Evolutionary conservation across 2,888 invertebrate species (phyloP), one percentile per base, ranked within the genome.

Genomic region (Drosophila neotestacea): DNA sequence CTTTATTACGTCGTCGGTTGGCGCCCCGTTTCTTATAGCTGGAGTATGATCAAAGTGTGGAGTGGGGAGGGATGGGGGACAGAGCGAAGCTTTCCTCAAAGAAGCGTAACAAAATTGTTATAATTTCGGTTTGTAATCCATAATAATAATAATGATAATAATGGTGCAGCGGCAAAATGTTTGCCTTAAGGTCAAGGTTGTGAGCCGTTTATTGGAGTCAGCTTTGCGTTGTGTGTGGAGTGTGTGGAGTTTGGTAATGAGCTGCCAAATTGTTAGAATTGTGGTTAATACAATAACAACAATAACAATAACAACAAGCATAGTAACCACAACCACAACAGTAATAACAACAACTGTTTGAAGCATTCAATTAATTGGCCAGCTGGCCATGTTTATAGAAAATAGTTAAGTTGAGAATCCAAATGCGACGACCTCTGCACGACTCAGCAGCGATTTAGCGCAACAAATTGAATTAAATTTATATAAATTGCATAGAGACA

Each of bases 21-120:
- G 73, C 73, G 69, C 64, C 58, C 36, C 22, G 55, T 51, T 66
- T 51, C 54, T 54, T 51, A 6, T 6, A 48, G 46, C n/a, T 9
- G 51, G 7, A 6, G 9, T 4, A 9, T 13, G 4, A 5, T 16
- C 16, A 9, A 36, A 30, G 11, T 7, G 4, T 30, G 16, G 16
- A 7, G 38, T 30, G 4, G 10, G 28, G 11, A 9, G 41, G 7
- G 28, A 28, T 10, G 34, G 13, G 27, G 27, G 28, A 28, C 10
- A 32, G 13, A 11, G n/a, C 6, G 36, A 3, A 63, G 80, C 81
- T 84, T 90, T 88, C 85, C 79, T 89, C 79, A 89, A 88, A 90
- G 79, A 90, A 83, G 85, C 90, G 89, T 89, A 90, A 88, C 90
- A 83, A 89, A 82, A 89, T 85, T 86, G 83, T 87, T 85, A 87